Evolutionary conservation across 2,113 vertebrate species (phyloP).

Genomic region (Tenebrosternarchus preto): DNA sequence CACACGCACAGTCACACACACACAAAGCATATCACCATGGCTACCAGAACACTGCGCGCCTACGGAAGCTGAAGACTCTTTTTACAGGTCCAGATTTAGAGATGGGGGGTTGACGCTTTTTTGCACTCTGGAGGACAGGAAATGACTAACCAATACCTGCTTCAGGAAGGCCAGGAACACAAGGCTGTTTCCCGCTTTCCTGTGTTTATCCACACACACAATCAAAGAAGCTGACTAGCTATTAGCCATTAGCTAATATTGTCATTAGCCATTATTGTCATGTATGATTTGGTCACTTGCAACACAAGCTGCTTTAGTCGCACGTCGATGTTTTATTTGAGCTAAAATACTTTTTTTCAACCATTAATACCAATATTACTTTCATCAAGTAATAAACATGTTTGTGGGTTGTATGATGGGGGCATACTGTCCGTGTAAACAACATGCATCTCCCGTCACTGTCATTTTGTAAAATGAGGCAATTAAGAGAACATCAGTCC

Average conservation of each 20-base stretch:
- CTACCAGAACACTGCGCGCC: background rate
- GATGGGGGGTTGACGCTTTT: background rate
- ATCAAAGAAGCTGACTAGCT: background rate
- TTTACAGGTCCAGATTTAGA: slow-evolving; percentile 13
- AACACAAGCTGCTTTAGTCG: background rate
- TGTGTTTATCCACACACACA: slow-evolving; percentile 1
- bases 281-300: background rate
- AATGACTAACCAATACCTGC: background rate
- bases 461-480: background rate
- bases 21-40: slow-evolving; percentile 27
- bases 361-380: background rate
- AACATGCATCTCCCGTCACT: background rate
- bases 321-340: no score
- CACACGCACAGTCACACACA: slow-evolving; percentile 16
- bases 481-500: background rate
- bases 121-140: background rate
- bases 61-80: background rate
- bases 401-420: background rate
- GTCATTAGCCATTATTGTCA: no score
- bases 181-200: background rate
- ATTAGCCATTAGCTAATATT: background rate
- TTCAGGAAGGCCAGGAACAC: background rate
- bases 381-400: background rate
- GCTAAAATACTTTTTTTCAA: background rate
- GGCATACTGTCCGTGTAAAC: background rate